These are phyloP conservation scores for Acrocephalus scirpaceus DNA, from an alignment of 2,797 vertebrate species.

Conservation along the genomic window DNA sequence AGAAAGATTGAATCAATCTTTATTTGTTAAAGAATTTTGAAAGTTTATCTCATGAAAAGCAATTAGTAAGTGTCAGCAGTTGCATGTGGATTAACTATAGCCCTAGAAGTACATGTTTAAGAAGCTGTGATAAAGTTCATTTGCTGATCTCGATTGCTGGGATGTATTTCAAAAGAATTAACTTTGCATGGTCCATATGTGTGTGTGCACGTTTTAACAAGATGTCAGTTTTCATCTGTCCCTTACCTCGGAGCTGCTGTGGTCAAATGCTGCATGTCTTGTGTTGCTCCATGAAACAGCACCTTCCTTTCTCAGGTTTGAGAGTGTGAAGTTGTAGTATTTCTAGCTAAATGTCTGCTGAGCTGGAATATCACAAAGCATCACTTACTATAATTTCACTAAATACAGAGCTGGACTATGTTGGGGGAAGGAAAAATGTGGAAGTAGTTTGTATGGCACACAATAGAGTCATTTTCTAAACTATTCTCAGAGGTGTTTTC, in stretches of 20 bases:
- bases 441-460: neutral
- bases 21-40: neutral
- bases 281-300: neutral
- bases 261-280: neutral
- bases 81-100: neutral
- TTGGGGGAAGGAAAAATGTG: neutral
- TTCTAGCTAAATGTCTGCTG: neutral
- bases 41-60: neutral
- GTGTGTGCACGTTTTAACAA: neutral
- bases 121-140: neutral
- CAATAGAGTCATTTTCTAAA: neutral
- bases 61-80: neutral
- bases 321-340: neutral
- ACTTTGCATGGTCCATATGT: neutral
- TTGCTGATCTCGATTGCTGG: neutral
- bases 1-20: neutral
- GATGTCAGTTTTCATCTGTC: constrained; percentile 27
- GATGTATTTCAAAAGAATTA: neutral
- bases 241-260: neutral
- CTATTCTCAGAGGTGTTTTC: neutral
- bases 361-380: neutral
- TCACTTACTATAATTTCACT: neutral
- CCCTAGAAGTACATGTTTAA: neutral
- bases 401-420: neutral
- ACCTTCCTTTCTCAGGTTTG: neutral